A percentile compares a stretch with the other conserved stretches of the same genome.
These are phyloP conservation scores for Xenus cinereus DNA, from an alignment of 2,113 vertebrate genomes.

Conservation along the genomic window DNA sequence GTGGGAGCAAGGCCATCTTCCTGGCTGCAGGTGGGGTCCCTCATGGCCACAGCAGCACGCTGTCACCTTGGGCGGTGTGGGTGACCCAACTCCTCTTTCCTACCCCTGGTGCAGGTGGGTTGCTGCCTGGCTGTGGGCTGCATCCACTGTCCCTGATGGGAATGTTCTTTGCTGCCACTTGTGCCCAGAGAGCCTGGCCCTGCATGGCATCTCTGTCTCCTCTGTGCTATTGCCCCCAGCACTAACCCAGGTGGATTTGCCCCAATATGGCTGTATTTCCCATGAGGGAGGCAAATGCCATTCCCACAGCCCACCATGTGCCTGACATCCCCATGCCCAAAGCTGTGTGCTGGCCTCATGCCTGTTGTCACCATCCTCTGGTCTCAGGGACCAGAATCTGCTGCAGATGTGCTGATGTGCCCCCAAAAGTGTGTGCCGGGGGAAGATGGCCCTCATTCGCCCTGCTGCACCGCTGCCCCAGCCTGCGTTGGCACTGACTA, in stretches of 20 bases:
- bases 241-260: not conserved
- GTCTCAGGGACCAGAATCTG: not conserved
- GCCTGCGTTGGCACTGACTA: not conserved
- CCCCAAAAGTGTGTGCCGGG: too few relatives aligned
- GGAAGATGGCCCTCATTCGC: not conserved
- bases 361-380: not conserved
- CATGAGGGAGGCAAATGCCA: accelerated
- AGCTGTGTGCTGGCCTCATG: not conserved
- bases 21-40: not conserved
- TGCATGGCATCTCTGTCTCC: not conserved
- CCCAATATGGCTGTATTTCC: not conserved
- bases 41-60: not conserved
- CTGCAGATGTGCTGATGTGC: not conserved
- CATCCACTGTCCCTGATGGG: not conserved
- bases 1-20: not conserved
- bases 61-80: accelerated
- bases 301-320: not conserved
- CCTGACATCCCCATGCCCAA: not conserved
- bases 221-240: not conserved
- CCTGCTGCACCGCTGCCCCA: accelerated
- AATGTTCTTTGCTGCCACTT: not conserved
- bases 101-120: too few relatives aligned
- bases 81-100: not conserved
- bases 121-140: not conserved
- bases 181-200: not conserved